phyloP scores from a whole-genome alignment of 92 coral and sea anemone species.

The Muricea muricata region DNA sequence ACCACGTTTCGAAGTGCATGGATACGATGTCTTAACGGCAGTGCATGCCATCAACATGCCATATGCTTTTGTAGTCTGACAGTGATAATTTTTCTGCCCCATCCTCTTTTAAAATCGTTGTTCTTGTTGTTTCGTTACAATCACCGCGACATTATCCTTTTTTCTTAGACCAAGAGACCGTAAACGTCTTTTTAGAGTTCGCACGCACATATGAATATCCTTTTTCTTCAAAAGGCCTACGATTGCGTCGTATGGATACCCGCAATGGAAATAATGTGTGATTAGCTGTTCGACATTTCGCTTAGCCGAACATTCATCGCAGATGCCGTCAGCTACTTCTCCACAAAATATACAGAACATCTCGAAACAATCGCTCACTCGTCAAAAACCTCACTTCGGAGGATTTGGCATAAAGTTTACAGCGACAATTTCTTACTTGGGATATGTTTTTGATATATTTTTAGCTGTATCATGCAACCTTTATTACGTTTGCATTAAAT shows the following conservation, averaged over 20 bases:
- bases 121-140: slow-evolving; percentile 34
- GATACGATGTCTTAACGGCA: slow-evolving; percentile 35
- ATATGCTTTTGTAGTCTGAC: slow-evolving; percentile 55
- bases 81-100: slow-evolving; percentile 54
- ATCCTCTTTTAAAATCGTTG: slow-evolving; percentile 34
- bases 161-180: slow-evolving; percentile 50
- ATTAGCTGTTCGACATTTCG: slow-evolving; percentile 26
- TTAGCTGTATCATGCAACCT: not conserved
- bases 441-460: not conserved
- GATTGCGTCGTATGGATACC: slow-evolving; percentile 57
- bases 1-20: slow-evolving; percentile 53
- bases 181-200: slow-evolving; percentile 56
- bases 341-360: not conserved
- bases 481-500: not conserved
- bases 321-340: slow-evolving; percentile 9
- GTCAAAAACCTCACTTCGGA: not conserved
- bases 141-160: slow-evolving; percentile 31
- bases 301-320: slow-evolving; percentile 47
- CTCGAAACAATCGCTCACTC: not conserved
- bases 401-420: not conserved
- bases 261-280: slow-evolving; percentile 63
- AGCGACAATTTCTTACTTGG: no score
- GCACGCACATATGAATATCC: slow-evolving; percentile 45
- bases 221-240: slow-evolving; percentile 54
- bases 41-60: slow-evolving; percentile 63